These are phyloP conservation scores for Himalopsyche japonica DNA, from an alignment of 2,888 invertebrate genomes.

Conservation along the genomic window DNA sequence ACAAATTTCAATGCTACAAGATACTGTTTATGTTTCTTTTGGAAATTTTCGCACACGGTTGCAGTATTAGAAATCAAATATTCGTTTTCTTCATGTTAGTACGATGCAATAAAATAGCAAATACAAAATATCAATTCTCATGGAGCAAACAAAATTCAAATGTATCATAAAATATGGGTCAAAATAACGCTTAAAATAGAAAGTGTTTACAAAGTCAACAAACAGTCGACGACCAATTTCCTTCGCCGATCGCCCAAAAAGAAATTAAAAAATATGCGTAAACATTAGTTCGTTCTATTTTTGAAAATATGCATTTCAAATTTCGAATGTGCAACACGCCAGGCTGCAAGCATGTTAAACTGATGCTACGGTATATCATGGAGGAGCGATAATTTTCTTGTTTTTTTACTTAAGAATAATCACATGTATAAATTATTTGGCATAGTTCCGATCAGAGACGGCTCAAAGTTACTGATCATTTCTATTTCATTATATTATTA, in stretches of 20 bases:
- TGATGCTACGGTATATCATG: neutral
- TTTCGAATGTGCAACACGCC: neutral
- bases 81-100: too few relatives aligned
- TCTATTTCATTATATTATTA: too few relatives aligned
- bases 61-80: too few relatives aligned
- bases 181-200: neutral
- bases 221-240: neutral
- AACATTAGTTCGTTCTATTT: neutral
- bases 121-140: neutral
- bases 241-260: neutral
- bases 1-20: too few relatives aligned
- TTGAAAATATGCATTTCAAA: neutral
- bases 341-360: neutral
- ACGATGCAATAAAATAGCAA: neutral
- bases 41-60: too few relatives aligned
- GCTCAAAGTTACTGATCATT: too few relatives aligned
- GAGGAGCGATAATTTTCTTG: neutral
- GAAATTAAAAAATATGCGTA: neutral
- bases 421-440: too few relatives aligned
- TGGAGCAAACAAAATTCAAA: neutral
- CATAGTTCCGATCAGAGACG: too few relatives aligned
- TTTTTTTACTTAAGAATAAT: too few relatives aligned
- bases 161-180: neutral
- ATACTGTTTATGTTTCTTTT: too few relatives aligned
- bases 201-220: neutral